Base-by-base conservation (phyloP, 2,888 invertebrate species). In the Macaria notata region DNA sequence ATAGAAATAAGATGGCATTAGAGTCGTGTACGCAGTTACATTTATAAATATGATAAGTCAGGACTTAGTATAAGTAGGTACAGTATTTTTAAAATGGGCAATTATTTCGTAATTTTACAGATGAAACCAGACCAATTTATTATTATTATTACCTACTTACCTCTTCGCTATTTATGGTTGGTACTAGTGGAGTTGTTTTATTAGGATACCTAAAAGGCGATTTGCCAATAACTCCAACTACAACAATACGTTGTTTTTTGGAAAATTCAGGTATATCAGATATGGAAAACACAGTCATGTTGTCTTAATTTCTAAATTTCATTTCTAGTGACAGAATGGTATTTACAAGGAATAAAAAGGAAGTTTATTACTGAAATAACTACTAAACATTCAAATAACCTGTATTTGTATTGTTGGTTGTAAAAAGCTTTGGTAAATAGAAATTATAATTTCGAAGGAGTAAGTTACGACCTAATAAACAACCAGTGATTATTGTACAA, bases 151-250 rank as follows among this genome's bases (percentile, higher is more conserved):
- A 41, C 75, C 69, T 69, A 41, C 75, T 70, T 69, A 92, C 92
- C 73, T 87, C 83, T 57, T 86, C 78, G 60, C 78, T 83, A 49
- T 90, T 81, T 57, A 92, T 89, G 59, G 92, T 78, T 53, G 92
- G 81, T 46, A 94, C 82, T 46, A 94, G 83, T 46, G 93, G 92
- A 65, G 93, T 93, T 47, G 94, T 92, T 88, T 95, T 95, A 71
- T 94, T 93, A 59, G 94, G 93, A 43, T 94, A 92, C 70, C 93
- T 91, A 73, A 93, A 93, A 0, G 94, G 92, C 31, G 94, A 94
- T 82, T 95, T 95, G 7, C 95, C 96, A 69, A 96, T 93, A 30
- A 96, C 88, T 7, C 95, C 95, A 7, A 96, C 93, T 3, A 95
- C 92, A 5, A 95, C 93, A 39, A 95, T 93, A 70, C 94, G 94